These are phyloP conservation scores for Caenorhabditis remanei DNA, from an alignment of 1,140 invertebrate species.

Conservation along the genomic window DNA sequence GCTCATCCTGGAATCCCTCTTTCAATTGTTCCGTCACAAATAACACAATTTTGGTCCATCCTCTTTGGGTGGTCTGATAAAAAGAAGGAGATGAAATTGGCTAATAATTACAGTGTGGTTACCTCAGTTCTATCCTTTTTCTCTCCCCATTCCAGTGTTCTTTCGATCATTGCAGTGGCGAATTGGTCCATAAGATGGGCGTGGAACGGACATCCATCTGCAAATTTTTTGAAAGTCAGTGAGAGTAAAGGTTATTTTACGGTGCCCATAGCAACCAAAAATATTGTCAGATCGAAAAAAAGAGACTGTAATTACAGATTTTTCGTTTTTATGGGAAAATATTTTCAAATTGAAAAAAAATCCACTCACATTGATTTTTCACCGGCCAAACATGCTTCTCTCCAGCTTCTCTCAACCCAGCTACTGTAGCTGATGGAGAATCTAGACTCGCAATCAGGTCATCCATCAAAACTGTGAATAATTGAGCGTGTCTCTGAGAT, in stretches of 20 bases:
- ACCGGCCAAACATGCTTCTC: constrained; percentile 45
- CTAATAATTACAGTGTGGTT: not conserved
- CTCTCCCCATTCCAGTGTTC: constrained; percentile 65
- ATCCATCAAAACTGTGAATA: constrained; percentile 61
- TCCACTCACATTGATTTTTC: constrained; percentile 53
- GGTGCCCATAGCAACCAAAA: no score
- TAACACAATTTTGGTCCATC: constrained; percentile 64
- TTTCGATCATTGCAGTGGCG: constrained; percentile 62
- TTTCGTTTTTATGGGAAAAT: no score
- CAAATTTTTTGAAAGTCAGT: not conserved
- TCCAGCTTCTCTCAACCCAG: constrained; percentile 52
- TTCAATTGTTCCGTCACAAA: constrained; percentile 64
- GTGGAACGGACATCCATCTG: constrained; percentile 61
- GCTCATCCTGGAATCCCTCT: constrained; percentile 61
- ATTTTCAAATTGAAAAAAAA: no score
- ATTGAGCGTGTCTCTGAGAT: constrained; percentile 55
- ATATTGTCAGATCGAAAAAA: not conserved
- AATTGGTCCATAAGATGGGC: constrained; percentile 59
- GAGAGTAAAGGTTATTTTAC: not conserved
- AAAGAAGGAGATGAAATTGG: not conserved
- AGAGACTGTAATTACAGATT: no score
- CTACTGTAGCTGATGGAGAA: constrained; percentile 31
- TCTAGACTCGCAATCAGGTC: constrained; percentile 58
- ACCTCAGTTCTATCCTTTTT: constrained; percentile 65
- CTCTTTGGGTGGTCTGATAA: constrained; percentile 62